phyloP scores from a whole-genome alignment of 2,113 vertebrate genomes.

The Odontesthes bonariensis region DNA sequence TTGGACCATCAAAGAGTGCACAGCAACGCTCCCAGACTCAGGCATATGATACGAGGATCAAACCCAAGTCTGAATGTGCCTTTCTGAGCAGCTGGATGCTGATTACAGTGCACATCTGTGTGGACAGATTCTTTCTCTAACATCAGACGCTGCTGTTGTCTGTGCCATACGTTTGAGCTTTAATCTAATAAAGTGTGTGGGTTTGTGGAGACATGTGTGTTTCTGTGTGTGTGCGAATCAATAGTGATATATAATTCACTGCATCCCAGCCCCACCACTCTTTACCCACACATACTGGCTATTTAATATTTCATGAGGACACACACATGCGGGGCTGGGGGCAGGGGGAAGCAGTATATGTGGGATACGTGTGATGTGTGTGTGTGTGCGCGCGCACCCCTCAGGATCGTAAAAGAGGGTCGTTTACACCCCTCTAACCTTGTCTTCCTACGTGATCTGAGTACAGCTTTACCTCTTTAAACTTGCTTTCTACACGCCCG shows the following conservation, averaged over 20 bases:
- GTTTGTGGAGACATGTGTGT: constrained; percentile 12
- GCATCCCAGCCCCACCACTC: constrained; percentile 96
- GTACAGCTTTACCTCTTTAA: constrained; percentile 78
- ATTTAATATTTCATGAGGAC: constrained; percentile 99
- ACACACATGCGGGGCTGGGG: constrained; percentile 77
- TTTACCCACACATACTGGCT: constrained; percentile 97
- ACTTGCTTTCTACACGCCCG: constrained; percentile 71
- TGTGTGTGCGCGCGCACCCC: constrained; percentile 28
- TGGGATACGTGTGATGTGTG: constrained; percentile 34
- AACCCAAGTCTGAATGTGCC: background rate
- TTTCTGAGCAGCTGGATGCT: constrained; percentile 1
- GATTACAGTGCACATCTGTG: constrained; percentile 18
- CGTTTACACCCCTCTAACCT: constrained; percentile 76
- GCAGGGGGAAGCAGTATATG: constrained; percentile 60
- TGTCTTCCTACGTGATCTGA: constrained; percentile 61
- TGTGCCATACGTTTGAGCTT: constrained; percentile 66
- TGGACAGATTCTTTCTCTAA: constrained; percentile 29
- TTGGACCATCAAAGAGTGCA: background rate
- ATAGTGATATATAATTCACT: constrained; percentile 99
- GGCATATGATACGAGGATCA: background rate
- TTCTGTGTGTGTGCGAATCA: constrained; percentile 86
- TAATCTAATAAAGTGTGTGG: constrained; percentile 77
- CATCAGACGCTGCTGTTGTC: constrained; percentile 58
- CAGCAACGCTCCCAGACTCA: background rate
- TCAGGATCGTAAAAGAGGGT: constrained; percentile 67